These are phyloP conservation scores for cat (Felis catus) DNA, from an alignment of 2,113 vertebrate genomes.

Conservation along the genomic window F.catus_Fca126_mat1.0 CM031411.1:100717501-100718000, in stretches of 20 bases:
- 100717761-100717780: slow-evolving; percentile 79
- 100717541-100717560: slow-evolving; percentile 72
- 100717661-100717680: slow-evolving; percentile 67
- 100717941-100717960: slow-evolving; percentile 66
- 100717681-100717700: slow-evolving; percentile 61
- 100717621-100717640: slow-evolving; percentile 70
- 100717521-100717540: slow-evolving; percentile 69
- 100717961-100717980: slow-evolving; percentile 65
- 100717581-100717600: slow-evolving; percentile 64
- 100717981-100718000: slow-evolving; percentile 58
- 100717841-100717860: slow-evolving; percentile 60
- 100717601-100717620: slow-evolving; percentile 74
- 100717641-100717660: slow-evolving; percentile 76
- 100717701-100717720: slow-evolving; percentile 69
- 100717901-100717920: slow-evolving; percentile 71
- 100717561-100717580: slow-evolving; percentile 76
- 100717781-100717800: slow-evolving; percentile 74
- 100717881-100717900: slow-evolving; percentile 64
- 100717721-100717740: slow-evolving; percentile 62
- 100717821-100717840: slow-evolving; percentile 65
- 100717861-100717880: slow-evolving; percentile 75
- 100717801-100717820: slow-evolving; percentile 51
- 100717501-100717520: slow-evolving; percentile 77
- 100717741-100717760: slow-evolving; percentile 63
- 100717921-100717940: slow-evolving; percentile 74